These are phyloP conservation scores for Sisor rabdophorus DNA, from an alignment of 2,113 vertebrate species.

Conservation along the genomic window DNA sequence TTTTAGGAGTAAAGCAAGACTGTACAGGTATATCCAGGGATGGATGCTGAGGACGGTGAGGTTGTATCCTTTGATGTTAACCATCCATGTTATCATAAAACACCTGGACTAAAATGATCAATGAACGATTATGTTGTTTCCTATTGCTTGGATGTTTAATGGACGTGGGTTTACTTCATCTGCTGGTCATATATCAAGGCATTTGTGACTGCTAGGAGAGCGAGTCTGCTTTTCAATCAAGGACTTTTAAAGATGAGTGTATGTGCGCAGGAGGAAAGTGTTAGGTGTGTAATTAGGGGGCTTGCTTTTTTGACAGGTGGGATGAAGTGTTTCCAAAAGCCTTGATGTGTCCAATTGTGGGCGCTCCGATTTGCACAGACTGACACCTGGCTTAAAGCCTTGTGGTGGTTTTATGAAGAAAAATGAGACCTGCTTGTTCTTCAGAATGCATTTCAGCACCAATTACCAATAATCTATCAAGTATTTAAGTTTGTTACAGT, in stretches of 20 bases:
- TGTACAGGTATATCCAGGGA: neutral
- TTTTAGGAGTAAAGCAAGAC: slow-evolving; percentile 1
- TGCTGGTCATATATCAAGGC: slow-evolving; percentile 28
- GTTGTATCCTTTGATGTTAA: slow-evolving; percentile 26
- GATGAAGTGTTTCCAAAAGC: slow-evolving; percentile 17
- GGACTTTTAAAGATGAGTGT: slow-evolving; percentile 24
- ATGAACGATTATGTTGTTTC: slow-evolving; percentile 12
- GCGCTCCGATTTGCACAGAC: slow-evolving; percentile 19
- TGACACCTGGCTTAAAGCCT: slow-evolving; percentile 42
- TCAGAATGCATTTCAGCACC: neutral
- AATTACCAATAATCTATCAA: neutral
- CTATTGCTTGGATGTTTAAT: slow-evolving; percentile 4
- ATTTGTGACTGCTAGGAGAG: slow-evolving; percentile 11
- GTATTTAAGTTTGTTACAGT: neutral
- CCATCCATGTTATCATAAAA: slow-evolving; percentile 13
- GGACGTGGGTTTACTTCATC: slow-evolving; percentile 13
- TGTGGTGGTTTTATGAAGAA: neutral
- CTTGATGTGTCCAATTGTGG: slow-evolving; percentile 36
- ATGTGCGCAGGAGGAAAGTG: slow-evolving; percentile 13
- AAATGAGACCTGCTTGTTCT: neutral
- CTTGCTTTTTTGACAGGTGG: slow-evolving; percentile 36
- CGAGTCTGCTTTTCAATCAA: slow-evolving; percentile 35
- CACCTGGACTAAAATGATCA: slow-evolving; percentile 23
- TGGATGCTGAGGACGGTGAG: neutral
- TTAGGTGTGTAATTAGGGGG: slow-evolving; percentile 30